Conservation (phyloP, 1,140 invertebrate genomes). For the Neomicropteryx cornuta region DNA sequence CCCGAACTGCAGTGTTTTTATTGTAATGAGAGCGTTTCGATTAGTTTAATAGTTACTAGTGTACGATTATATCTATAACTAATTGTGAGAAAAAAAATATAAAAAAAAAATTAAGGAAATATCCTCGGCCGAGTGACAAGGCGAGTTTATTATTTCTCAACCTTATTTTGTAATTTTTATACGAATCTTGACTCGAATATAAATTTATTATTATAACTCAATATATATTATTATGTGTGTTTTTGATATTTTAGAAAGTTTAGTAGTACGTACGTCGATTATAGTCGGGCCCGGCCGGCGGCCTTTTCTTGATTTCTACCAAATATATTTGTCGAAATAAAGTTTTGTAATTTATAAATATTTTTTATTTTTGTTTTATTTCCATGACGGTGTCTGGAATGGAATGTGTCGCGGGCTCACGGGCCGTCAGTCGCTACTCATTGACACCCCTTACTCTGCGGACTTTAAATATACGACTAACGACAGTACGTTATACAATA, state of each 20-base stretch:
- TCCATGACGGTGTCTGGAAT: slow-evolving; percentile 8
- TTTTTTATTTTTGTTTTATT: slow-evolving; percentile 12
- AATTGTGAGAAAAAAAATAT: slow-evolving; percentile 8
- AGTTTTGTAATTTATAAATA: slow-evolving; percentile 15
- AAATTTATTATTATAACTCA: slow-evolving; percentile 10
- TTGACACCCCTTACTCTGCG: too few species aligned
- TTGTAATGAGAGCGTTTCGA: neutral
- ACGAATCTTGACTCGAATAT: slow-evolving; percentile 8
- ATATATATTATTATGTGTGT: slow-evolving; percentile 10
- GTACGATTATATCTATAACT: neutral
- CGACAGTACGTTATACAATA: neutral
- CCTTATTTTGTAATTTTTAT: slow-evolving; percentile 16
- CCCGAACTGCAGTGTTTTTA: neutral
- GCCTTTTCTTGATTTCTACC: slow-evolving; percentile 11
- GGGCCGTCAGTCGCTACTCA: slow-evolving; percentile 2
- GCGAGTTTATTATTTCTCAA: slow-evolving; percentile 12
- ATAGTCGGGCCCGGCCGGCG: slow-evolving; percentile 6
- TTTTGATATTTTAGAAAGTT: slow-evolving; percentile 9
- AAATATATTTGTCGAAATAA: slow-evolving; percentile 17
- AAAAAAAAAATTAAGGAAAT: slow-evolving; percentile 15
- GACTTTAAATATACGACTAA: too few species aligned
- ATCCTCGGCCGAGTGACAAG: slow-evolving; percentile 10
- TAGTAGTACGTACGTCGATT: slow-evolving; percentile 6
- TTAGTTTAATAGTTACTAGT: neutral
- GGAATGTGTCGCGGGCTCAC: slow-evolving; percentile 11